Percentiles rank a stretch among this genome's conserved stretches.
These are phyloP conservation scores for Tautogolabrus adspersus DNA, from an alignment of 2,113 vertebrate species.

Conservation along the genomic window DNA sequence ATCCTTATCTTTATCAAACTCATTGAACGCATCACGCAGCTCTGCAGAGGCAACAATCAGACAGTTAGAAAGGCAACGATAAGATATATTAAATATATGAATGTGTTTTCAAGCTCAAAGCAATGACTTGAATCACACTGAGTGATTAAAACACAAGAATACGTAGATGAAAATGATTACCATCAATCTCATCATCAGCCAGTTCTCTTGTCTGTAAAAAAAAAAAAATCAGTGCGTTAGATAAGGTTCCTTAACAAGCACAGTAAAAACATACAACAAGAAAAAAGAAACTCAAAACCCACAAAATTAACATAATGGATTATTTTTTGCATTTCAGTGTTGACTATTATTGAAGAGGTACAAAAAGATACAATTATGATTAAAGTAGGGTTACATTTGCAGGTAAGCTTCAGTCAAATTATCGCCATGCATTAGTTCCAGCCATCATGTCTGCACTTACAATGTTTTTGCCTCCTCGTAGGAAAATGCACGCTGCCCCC, in stretches of 20 bases:
- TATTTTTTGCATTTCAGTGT: too few species aligned
- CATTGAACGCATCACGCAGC: constrained; percentile 94
- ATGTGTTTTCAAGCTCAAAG: neutral
- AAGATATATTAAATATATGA: neutral
- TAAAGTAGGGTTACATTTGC: neutral
- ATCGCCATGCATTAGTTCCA: neutral
- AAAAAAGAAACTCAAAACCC: too few species aligned
- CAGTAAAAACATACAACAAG: too few species aligned
- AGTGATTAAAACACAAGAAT: neutral
- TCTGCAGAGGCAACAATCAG: constrained; percentile 76
- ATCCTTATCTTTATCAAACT: constrained; percentile 97
- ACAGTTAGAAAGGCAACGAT: neutral
- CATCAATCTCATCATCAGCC: constrained; percentile 86
- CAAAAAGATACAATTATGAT: neutral
- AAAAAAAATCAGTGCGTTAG: neutral
- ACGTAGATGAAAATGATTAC: constrained; percentile 51
- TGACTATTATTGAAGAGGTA: too few species aligned
- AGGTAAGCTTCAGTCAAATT: neutral
- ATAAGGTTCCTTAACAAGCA: too few species aligned
- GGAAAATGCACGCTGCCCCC: constrained; percentile 90
- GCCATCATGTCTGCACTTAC: constrained; percentile 74
- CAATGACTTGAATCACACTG: neutral
- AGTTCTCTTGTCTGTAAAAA: constrained; percentile 77
- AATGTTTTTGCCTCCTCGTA: constrained; percentile 88
- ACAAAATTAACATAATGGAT: too few species aligned